Percentiles rank a stretch among this genome's conserved stretches.
phyloP scores from a whole-genome alignment of 2,797 vertebrate species.

The Paratrypauchen microcephalus region DNA sequence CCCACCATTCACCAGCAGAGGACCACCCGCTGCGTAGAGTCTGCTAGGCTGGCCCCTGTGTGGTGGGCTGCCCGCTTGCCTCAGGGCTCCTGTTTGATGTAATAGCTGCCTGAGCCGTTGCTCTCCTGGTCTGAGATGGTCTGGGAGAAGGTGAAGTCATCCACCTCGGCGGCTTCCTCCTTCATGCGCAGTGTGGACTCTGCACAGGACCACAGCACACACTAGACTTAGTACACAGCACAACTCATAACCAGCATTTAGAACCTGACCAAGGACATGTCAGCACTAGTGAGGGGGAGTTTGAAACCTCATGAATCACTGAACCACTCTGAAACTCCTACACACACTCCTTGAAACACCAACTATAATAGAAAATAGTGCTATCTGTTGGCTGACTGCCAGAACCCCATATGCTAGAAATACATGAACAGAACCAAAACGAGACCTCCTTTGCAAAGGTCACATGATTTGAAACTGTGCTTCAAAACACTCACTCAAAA shows the following conservation, averaged over 20 bases:
- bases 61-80: slow-evolving; percentile 8
- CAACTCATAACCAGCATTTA: not conserved
- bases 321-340: no score
- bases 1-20: slow-evolving; percentile 23
- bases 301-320: no score
- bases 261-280: not conserved
- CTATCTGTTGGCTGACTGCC: no score
- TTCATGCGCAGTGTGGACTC: slow-evolving; percentile 90
- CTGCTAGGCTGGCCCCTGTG: slow-evolving; percentile 4
- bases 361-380: no score
- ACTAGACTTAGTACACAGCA: slow-evolving; percentile 16
- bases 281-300: not conserved
- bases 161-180: slow-evolving; percentile 88
- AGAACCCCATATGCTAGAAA: no score
- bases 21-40: slow-evolving; percentile 12
- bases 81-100: slow-evolving; percentile 97
- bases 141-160: slow-evolving; percentile 93
- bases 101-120: slow-evolving; percentile 95
- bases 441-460: no score
- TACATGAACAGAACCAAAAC: no score
- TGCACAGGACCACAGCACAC: slow-evolving; percentile 54
- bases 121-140: slow-evolving; percentile 96
- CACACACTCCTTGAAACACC: no score
- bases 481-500: no score
- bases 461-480: no score